These are phyloP conservation scores for Mesocentrotus franciscanus DNA, from an alignment of 53 echinoderm and acorn worm species.

Conservation along the genomic window DNA sequence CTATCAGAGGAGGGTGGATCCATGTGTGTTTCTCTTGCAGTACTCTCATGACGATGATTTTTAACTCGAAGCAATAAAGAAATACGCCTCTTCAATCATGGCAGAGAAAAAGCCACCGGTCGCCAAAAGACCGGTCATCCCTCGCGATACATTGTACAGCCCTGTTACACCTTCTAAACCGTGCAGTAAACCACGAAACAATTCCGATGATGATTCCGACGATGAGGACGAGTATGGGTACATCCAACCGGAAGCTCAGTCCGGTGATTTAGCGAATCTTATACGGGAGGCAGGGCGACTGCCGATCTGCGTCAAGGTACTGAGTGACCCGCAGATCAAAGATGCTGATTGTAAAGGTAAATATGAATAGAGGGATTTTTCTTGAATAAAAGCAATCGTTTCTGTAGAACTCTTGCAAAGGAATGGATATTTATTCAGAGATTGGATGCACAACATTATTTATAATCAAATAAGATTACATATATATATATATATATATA, in stretches of 20 bases:
- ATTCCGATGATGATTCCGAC: not conserved
- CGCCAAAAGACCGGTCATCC: not conserved
- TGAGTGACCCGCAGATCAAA: not conserved
- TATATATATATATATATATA: no score
- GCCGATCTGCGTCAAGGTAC: constrained; percentile 51
- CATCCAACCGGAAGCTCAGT: not conserved
- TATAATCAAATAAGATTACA: no score
- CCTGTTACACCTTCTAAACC: not conserved
- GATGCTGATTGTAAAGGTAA: constrained; percentile 7
- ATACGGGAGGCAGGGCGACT: not conserved
- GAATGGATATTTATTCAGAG: no score
- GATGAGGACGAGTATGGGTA: constrained; percentile 12
- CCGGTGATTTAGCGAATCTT: not conserved
- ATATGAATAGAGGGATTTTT: not conserved
- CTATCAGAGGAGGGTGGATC: not conserved
- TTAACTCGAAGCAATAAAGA: not conserved
- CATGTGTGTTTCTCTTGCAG: not conserved
- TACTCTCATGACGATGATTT: not conserved
- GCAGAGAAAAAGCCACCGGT: not conserved
- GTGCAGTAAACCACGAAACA: not conserved
- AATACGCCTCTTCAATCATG: not conserved
- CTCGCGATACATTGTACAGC: not conserved
- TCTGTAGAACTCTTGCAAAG: no score
- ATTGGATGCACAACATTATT: no score
- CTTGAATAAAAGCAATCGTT: no score